phyloP scores from a whole-genome alignment of 1,140 invertebrate genomes.

The Zaprionus gabonicus region DNA sequence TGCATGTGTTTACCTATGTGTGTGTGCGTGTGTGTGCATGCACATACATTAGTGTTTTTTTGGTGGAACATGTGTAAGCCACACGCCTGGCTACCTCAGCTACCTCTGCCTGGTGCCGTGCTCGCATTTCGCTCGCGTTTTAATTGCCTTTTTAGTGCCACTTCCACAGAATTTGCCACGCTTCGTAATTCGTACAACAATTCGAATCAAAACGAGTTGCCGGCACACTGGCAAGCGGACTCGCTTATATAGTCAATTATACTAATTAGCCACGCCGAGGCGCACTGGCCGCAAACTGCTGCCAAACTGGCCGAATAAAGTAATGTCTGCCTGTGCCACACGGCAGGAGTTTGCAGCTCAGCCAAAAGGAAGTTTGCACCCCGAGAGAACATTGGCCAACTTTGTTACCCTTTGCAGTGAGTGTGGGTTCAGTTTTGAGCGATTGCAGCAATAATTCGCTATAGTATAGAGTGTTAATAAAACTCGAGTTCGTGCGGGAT shows the following conservation, averaged over 20 bases:
- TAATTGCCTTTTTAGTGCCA: slow-evolving; percentile 83
- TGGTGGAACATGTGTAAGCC: slow-evolving; percentile 55
- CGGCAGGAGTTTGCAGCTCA: too few relatives aligned
- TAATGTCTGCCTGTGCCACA: slow-evolving; percentile 59
- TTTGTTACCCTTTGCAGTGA: background rate
- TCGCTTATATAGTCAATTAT: slow-evolving; percentile 81
- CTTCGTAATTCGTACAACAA: slow-evolving; percentile 78
- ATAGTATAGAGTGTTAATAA: too few relatives aligned
- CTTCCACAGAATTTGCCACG: slow-evolving; percentile 82
- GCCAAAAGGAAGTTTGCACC: too few relatives aligned
- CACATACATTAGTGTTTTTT: slow-evolving; percentile 17
- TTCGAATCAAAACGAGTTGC: slow-evolving; percentile 66
- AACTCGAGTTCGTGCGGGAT: too few relatives aligned
- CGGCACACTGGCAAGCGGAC: slow-evolving; percentile 31
- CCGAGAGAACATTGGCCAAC: background rate
- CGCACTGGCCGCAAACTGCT: slow-evolving; percentile 47
- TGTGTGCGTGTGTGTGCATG: slow-evolving; percentile 28
- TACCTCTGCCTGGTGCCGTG: slow-evolving; percentile 10
- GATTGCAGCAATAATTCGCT: background rate
- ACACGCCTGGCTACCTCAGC: background rate
- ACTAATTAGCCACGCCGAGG: slow-evolving; percentile 69
- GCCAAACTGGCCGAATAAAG: slow-evolving; percentile 59
- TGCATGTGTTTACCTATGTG: slow-evolving; percentile 7
- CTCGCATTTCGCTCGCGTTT: slow-evolving; percentile 61
- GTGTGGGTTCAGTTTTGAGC: background rate